Evolutionary conservation across 2,113 vertebrate species (phyloP).

Genomic region (Haemorhous mexicanus): DNA sequence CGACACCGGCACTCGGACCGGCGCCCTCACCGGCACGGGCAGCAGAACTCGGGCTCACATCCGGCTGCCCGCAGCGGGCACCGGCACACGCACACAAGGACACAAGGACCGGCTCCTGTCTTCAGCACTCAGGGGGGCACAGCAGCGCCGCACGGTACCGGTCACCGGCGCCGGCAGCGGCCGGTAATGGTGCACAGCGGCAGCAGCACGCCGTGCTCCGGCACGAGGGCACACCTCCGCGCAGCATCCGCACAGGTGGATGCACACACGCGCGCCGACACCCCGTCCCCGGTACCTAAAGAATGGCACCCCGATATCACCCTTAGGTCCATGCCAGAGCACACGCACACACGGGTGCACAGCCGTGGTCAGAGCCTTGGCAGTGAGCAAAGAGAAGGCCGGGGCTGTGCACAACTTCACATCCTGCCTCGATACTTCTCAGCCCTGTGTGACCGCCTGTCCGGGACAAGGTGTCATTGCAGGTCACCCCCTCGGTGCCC

Average conservation of each 20-base stretch:
- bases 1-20: neutral
- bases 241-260: neutral
- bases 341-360: fast-evolving
- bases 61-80: neutral
- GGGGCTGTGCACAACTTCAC: neutral
- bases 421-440: neutral
- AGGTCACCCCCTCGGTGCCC: fast-evolving
- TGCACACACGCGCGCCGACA: neutral
- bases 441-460: fast-evolving
- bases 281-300: no score
- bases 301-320: neutral
- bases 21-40: neutral
- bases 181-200: neutral
- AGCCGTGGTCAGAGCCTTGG: fast-evolving
- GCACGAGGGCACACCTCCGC: no score
- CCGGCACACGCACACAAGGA: neutral
- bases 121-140: neutral
- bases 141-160: neutral
- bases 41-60: neutral
- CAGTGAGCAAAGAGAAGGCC: neutral
- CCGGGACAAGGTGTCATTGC: no score
- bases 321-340: neutral
- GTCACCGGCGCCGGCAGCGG: neutral
- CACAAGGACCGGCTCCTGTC: neutral
- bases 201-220: neutral